phyloP scores from a whole-genome alignment of 2,797 vertebrate species.

The Arctocebus calabarensis region DNA sequence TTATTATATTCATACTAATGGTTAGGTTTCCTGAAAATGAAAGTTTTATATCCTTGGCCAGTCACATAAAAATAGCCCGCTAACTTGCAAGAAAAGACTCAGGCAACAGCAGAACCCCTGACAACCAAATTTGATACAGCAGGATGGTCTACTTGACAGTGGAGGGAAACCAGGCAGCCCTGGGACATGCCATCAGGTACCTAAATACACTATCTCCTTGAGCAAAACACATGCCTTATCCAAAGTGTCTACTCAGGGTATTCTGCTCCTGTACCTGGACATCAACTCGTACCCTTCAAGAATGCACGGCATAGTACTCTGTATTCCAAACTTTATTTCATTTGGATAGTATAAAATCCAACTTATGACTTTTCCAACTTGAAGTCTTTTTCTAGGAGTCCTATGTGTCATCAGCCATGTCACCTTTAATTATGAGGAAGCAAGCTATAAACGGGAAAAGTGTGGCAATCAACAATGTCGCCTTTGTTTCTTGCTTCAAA shows the following conservation, averaged over 20 bases:
- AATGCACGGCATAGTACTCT: neutral
- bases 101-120: neutral
- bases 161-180: neutral
- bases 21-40: conserved; percentile 17
- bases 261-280: neutral
- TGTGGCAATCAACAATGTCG: neutral
- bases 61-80: conserved; percentile 18
- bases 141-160: neutral
- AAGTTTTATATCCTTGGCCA: conserved; percentile 33
- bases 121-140: neutral
- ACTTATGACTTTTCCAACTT: neutral
- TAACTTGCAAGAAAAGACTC: neutral
- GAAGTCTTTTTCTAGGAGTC: neutral
- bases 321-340: neutral
- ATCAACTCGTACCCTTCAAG: neutral
- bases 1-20: neutral
- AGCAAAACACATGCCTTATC: neutral
- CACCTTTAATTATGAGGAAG: conserved; percentile 52
- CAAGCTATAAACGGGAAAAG: conserved; percentile 48
- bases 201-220: neutral
- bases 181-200: neutral
- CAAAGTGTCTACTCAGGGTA: neutral
- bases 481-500: conserved; percentile 45
- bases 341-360: neutral
- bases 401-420: neutral